Conservation (phyloP, 2,113 vertebrate genomes). For the Epinephelus fuscoguttatus region DNA sequence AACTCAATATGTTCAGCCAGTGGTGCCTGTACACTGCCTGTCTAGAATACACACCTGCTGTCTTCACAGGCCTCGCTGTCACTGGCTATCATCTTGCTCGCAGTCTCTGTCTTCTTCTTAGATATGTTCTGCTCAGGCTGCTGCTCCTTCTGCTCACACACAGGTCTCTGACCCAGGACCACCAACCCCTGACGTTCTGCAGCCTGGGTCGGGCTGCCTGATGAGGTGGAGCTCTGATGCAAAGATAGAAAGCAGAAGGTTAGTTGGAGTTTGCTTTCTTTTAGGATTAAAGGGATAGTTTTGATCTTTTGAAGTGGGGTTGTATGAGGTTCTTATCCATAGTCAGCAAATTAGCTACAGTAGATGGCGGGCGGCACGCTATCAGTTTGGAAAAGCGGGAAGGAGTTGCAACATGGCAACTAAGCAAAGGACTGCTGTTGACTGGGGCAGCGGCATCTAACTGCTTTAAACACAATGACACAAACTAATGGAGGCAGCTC, state of each 20-base stretch:
- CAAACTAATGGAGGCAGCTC: too few species aligned
- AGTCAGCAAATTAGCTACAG: too few species aligned
- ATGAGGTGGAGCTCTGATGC: constrained; percentile 60
- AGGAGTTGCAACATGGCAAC: too few species aligned
- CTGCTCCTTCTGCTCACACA: constrained; percentile 23
- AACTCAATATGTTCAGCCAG: background rate
- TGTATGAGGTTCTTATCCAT: too few species aligned
- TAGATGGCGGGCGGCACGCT: too few species aligned
- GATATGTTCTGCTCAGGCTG: constrained; percentile 49
- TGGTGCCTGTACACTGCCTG: background rate
- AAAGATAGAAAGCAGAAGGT: background rate
- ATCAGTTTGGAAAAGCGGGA: too few species aligned
- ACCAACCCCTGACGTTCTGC: constrained; percentile 7
- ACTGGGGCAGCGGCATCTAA: too few species aligned
- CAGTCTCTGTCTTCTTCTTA: constrained; percentile 53
- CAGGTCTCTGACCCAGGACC: constrained; percentile 1
- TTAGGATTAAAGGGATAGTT: background rate
- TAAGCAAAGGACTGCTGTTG: too few species aligned
- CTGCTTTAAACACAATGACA: too few species aligned
- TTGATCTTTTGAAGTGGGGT: too few species aligned
- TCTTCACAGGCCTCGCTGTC: constrained; percentile 61
- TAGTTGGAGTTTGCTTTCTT: background rate
- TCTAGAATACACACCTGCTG: constrained; percentile 52
- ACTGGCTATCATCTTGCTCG: constrained; percentile 31
- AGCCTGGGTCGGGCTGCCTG: background rate